Evolutionary conservation across 2,888 invertebrate species (phyloP), one percentile per base, ranked within the genome.

Genomic region (Aphidius colemani): DNA sequence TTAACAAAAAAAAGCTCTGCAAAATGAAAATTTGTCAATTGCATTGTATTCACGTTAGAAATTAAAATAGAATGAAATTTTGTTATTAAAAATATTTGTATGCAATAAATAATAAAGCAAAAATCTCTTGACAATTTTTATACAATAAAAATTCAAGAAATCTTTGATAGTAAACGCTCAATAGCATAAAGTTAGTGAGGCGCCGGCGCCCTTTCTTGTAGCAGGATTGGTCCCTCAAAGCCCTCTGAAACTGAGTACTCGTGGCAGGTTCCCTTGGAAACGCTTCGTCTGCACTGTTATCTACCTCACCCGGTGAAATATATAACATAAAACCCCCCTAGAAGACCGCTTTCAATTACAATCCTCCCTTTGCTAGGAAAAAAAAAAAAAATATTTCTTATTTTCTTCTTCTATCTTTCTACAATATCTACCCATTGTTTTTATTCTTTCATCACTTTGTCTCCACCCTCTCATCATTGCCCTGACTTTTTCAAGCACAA

Each of bases 291-390:
- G 71, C 71, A 71, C 71, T 72, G 74, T 73, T 75, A 74, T 75
- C 75, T 72, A 72, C 71, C 71, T 73, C 72, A 72, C 68, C 56
- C 61, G 61, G 65, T 69, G 18, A 44, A 30, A 30, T 30, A 30
- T 30, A 30, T 30, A 30, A 30, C 30, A 30, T 30, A 30, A n/a
- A 56, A 56, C 70, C 65, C 63, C 66, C 65, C 66, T 70, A 73
- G 74, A 74, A 78, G 79, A 75, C 76, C 75, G 78, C 76, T 78
- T 79, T 79, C 79, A 80, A 79, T 81, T 80, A 78, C 74, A 74
- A 73, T 72, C 66, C 61, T 66, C 30, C 30, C 57, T 59, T 45
- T 61, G 55, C 57, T 53, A 30, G 30, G 3, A 30, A 30, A 30
- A 30, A 30, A 30, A 30, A 30, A 30, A 2, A 1, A 30, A 30